Percentiles rank a stretch among this genome's conserved stretches.
Conservation (phyloP, 1,140 invertebrate genomes). For the Drosophila ercepeae region DNA sequence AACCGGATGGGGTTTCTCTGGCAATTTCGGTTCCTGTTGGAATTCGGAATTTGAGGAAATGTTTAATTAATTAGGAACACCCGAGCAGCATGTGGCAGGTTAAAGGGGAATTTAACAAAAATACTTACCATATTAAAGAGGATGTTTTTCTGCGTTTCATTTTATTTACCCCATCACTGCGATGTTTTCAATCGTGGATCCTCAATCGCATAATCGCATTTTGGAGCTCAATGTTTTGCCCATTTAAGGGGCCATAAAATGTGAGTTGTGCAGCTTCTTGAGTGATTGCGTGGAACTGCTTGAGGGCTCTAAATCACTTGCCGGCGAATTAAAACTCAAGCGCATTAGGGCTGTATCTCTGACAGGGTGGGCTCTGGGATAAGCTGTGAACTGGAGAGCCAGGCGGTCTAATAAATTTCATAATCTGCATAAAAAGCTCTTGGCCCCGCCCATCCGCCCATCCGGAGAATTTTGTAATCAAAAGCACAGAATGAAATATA, state of each 20-base stretch:
- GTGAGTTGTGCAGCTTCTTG: slow-evolving; percentile 24
- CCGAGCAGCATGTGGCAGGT: neutral
- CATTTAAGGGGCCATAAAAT: slow-evolving; percentile 45
- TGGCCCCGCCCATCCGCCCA: neutral
- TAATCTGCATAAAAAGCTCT: slow-evolving; percentile 69
- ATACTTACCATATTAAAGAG: neutral
- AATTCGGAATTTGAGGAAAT: slow-evolving; percentile 42
- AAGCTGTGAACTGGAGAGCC: slow-evolving; percentile 21
- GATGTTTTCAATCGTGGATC: too few species aligned
- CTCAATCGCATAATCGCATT: neutral
- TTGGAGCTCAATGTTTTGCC: slow-evolving; percentile 29
- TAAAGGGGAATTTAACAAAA: neutral
- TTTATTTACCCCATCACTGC: neutral
- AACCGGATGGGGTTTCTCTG: slow-evolving; percentile 19
- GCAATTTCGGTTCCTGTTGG: neutral
- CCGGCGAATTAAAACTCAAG: slow-evolving; percentile 71
- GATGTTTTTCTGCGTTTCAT: neutral
- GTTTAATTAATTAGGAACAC: slow-evolving; percentile 37
- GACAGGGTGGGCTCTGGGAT: slow-evolving; percentile 23
- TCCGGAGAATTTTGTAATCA: slow-evolving; percentile 42
- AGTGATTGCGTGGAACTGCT: slow-evolving; percentile 40
- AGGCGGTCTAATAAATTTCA: slow-evolving; percentile 65
- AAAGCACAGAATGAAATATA: slow-evolving; percentile 51
- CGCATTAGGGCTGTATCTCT: slow-evolving; percentile 62
- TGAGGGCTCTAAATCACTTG: slow-evolving; percentile 59